Base-by-base conservation (phyloP, 2,113 vertebrate genomes). In the Myiagra hebetior region DNA sequence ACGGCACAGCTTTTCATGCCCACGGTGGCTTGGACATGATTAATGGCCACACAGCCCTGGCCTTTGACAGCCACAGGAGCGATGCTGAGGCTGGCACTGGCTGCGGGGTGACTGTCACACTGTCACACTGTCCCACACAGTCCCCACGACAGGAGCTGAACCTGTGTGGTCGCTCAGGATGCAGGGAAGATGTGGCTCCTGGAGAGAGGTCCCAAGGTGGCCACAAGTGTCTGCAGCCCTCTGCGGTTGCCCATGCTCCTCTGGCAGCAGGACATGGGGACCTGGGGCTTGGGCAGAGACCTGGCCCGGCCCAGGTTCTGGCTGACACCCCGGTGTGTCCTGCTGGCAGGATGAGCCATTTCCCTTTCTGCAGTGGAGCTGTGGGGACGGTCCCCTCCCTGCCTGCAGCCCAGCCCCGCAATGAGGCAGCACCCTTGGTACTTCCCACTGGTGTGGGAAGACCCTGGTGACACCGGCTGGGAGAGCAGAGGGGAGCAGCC, bases 101-200 rank as follows among this genome's bases (percentile, higher is more conserved):
- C 52, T 19, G 26, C 0, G 1, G 60, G 42, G 50, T 70, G 42
- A 19, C 50, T 37, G 37, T 37, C 37, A 37, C 37, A 19, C 50
- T 2, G 10, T 19, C 59, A 33, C 4, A 1, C 33, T 73, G 53
- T 6, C 18, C 8, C 0, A 0, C 4, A 31, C 1, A 1, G 79
- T 13, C 22, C 24, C 31, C 4, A 6, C 0, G 2, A 11, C 10
- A 13, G 77, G 26, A 65, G 85, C 60, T 14, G 55, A 41, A 55
- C 53, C 30, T 30, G 33, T 9, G 33, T 1, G 5, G 15, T 70
- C 60, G 60, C 67, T 37, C 1, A 3, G 91, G 42, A 26, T 52
- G 14, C 0, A 2, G 28, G 19, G 24, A 35, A 41, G 22, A 17
- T 39, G 69, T 28, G 79, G 56, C 50, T 82, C 31, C 67, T 49